Evolutionary conservation across 2,113 vertebrate species (phyloP).

Genomic region (Candoia aspera): DNA sequence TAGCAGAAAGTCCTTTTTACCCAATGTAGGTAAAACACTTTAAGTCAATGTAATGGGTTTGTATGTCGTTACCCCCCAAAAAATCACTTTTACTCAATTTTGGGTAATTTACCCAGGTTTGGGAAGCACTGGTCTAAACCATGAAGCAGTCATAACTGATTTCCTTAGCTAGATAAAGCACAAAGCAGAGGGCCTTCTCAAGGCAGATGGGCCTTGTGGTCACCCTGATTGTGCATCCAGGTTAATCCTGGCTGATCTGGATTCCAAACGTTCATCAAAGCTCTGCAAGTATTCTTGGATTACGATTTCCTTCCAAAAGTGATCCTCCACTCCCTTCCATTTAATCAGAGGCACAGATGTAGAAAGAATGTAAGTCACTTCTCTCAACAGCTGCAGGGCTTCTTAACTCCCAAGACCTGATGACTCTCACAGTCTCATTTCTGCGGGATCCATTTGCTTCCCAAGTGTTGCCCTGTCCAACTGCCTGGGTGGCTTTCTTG

Average conservation of each 20-base stretch:
- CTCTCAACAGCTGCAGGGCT: background rate
- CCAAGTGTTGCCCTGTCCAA: background rate
- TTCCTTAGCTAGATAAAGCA: background rate
- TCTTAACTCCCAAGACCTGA: background rate
- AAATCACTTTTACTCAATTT: too few species aligned
- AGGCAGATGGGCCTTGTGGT: background rate
- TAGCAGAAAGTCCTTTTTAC: too few species aligned
- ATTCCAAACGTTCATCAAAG: background rate
- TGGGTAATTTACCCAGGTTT: too few species aligned
- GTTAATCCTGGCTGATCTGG: background rate
- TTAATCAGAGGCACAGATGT: slow-evolving; percentile 1
- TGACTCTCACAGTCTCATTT: background rate
- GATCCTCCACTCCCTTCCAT: background rate
- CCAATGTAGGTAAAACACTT: too few species aligned
- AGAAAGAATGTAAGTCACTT: slow-evolving; percentile 13
- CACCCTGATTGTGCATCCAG: background rate
- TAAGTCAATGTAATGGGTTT: too few species aligned
- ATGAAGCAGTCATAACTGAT: background rate
- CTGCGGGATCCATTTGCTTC: background rate
- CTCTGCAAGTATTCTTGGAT: background rate
- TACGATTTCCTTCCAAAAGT: background rate
- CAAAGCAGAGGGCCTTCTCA: background rate
- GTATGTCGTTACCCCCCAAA: too few species aligned
- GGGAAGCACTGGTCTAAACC: background rate
- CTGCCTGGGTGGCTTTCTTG: background rate